Conservation (phyloP, 2,797 vertebrate genomes). For the Stomatorhinus walkeri region DNA sequence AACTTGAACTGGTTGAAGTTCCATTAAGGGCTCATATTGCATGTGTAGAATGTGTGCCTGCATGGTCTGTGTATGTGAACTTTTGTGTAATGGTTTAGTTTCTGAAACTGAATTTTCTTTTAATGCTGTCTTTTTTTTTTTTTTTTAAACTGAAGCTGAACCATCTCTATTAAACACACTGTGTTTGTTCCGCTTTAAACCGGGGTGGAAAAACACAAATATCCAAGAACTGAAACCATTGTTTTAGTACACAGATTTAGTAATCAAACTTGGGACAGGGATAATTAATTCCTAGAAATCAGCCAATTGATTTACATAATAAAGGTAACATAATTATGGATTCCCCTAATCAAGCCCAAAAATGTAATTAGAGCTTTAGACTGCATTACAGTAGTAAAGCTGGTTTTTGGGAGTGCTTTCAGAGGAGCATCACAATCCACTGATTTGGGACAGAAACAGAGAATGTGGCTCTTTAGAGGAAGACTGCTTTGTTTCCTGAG, state of each 20-base stretch:
- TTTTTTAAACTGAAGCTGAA: not conserved
- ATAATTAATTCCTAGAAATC: conserved; percentile 70
- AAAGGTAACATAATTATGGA: conserved; percentile 70
- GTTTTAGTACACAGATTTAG: conserved; percentile 64
- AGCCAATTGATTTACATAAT: conserved; percentile 68
- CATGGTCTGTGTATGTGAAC: not conserved
- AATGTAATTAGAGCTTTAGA: conserved; percentile 69
- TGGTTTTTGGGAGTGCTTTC: conserved; percentile 52
- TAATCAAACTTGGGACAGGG: conserved; percentile 69
- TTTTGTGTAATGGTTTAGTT: not conserved
- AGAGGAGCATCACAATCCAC: conserved; percentile 46
- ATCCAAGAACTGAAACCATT: conserved; percentile 56
- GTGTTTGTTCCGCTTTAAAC: conserved; percentile 33
- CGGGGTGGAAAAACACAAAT: conserved; percentile 34
- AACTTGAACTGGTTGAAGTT: not conserved
- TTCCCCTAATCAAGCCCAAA: conserved; percentile 64
- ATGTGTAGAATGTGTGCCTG: not conserved
- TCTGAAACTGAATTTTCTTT: not conserved
- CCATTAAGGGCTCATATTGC: not conserved
- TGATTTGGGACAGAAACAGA: conserved; percentile 55
- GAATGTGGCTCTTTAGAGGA: conserved; percentile 47
- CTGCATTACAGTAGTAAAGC: conserved; percentile 57
- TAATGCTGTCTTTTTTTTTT: not conserved
- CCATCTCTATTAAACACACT: conserved; percentile 26
- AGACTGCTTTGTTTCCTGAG: conserved; percentile 38